These are phyloP conservation scores for Taeniopygia guttata DNA, from an alignment of 2,797 vertebrate genomes.

Conservation along the genomic window DNA sequence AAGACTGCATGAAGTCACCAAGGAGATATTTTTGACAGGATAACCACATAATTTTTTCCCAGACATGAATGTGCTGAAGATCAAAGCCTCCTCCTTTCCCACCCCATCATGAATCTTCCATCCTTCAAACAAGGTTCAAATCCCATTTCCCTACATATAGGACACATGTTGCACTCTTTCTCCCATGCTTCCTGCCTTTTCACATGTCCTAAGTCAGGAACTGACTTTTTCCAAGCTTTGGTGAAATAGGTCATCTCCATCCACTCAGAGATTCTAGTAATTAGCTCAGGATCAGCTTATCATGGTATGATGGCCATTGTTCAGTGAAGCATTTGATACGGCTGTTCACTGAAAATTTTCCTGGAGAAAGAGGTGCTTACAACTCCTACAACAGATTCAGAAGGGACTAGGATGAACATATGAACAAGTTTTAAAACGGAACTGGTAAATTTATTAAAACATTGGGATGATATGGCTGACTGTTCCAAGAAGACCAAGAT, in stretches of 20 bases:
- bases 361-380: not conserved
- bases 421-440: not conserved
- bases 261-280: not conserved
- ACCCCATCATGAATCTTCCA: not conserved
- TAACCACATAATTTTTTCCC: not conserved
- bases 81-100: not conserved
- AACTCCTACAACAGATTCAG: not conserved
- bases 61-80: not conserved
- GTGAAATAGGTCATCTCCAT: not conserved
- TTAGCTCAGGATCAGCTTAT: not conserved
- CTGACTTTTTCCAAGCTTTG: not conserved
- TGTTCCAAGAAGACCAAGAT: not conserved
- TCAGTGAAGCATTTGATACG: not conserved
- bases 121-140: not conserved
- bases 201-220: not conserved
- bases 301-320: not conserved
- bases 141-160: not conserved
- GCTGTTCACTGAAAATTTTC: not conserved
- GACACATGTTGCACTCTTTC: rapidly evolving
- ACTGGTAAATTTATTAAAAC: not conserved
- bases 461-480: not conserved
- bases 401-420: not conserved
- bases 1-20: not conserved
- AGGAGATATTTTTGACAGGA: not conserved
- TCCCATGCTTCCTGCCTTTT: not conserved